phyloP scores from a whole-genome alignment of 1,140 invertebrate genomes.

The Gerris buenoi region DNA sequence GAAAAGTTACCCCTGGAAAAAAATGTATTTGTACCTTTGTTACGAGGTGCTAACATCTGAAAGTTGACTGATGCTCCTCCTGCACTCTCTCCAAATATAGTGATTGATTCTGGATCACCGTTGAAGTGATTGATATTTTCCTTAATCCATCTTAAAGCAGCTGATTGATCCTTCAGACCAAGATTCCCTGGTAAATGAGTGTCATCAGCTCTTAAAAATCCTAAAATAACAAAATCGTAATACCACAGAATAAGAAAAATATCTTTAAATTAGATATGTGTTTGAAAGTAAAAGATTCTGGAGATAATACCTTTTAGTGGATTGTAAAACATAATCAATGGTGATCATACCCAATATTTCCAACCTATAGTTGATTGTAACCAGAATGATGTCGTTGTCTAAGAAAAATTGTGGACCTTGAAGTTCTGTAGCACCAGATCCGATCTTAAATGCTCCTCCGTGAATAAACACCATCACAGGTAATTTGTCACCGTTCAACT shows the following conservation, averaged over 20 bases:
- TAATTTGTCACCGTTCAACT: too few species aligned
- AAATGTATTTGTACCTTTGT: slow-evolving; percentile 28
- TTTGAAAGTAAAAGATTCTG: too few species aligned
- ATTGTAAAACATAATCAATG: neutral
- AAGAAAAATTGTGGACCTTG: slow-evolving; percentile 29
- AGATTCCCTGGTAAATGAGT: slow-evolving; percentile 26
- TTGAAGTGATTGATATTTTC: slow-evolving; percentile 31
- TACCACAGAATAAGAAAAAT: too few species aligned
- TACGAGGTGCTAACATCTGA: slow-evolving; percentile 34
- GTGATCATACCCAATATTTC: slow-evolving; percentile 24
- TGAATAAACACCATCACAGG: slow-evolving; percentile 40
- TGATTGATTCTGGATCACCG: slow-evolving; percentile 20
- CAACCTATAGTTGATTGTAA: slow-evolving; percentile 35
- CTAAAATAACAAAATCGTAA: too few species aligned
- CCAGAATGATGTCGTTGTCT: slow-evolving; percentile 32
- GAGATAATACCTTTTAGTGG: too few species aligned
- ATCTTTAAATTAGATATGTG: too few species aligned
- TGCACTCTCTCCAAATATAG: slow-evolving; percentile 30
- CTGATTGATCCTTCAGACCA: slow-evolving; percentile 31
- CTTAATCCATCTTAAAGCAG: slow-evolving; percentile 33
- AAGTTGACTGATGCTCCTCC: slow-evolving; percentile 41
- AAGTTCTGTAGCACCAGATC: slow-evolving; percentile 18
- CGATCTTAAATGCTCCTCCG: slow-evolving; percentile 34
- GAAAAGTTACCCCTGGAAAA: too few species aligned
- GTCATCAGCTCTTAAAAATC: slow-evolving; percentile 22